Conservation (phyloP, 2,113 vertebrate genomes). For the Rhea americana region DNA sequence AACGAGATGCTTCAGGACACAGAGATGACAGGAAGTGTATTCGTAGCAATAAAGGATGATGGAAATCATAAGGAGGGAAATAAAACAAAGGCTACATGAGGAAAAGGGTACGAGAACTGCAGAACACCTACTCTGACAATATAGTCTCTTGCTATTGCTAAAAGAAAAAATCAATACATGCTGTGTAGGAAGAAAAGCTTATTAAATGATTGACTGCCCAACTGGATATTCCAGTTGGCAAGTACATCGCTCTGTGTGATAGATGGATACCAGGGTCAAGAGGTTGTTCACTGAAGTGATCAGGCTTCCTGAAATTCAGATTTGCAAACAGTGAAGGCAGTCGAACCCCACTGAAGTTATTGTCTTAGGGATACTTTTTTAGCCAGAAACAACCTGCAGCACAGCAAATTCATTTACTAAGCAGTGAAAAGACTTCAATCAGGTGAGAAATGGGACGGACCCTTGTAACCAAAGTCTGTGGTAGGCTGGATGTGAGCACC, state of each 20-base stretch:
- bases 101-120: background rate
- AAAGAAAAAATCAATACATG: constrained; percentile 41
- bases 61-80: constrained; percentile 46
- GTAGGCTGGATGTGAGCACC: accelerated
- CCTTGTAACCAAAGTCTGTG: background rate
- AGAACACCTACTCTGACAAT: constrained; percentile 48
- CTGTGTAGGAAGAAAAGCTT: constrained; percentile 41
- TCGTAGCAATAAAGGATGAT: constrained; percentile 37
- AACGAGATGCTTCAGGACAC: constrained; percentile 58
- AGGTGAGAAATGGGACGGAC: background rate
- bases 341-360: background rate
- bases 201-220: constrained; percentile 41
- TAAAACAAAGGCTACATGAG: constrained; percentile 18
- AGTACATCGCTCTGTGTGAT: constrained; percentile 25
- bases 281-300: background rate
- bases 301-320: constrained; percentile 16
- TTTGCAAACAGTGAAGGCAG: background rate
- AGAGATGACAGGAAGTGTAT: constrained; percentile 49
- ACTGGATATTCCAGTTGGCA: constrained; percentile 5
- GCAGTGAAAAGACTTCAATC: background rate
- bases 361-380: background rate
- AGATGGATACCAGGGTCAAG: constrained; percentile 24
- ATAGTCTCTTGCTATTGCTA: constrained; percentile 17
- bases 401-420: accelerated
- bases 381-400: background rate